Percentiles rank a stretch among this genome's conserved stretches.
phyloP scores from a whole-genome alignment of 2,888 invertebrate genomes.

The Brenthis hecate region DNA sequence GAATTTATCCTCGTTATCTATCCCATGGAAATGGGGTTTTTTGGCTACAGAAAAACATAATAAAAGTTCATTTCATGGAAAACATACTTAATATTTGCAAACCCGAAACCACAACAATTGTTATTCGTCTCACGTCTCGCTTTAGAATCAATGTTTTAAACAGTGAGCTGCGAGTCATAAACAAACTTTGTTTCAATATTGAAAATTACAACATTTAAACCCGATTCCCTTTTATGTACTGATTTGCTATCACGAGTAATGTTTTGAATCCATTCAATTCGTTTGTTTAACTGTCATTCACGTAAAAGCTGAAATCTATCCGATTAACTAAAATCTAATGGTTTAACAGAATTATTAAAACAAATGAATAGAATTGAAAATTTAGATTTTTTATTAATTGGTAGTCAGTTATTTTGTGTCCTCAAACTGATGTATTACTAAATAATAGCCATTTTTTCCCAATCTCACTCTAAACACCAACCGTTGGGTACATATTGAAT shows the following conservation, averaged over 20 bases:
- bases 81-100: constrained; percentile 7
- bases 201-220: constrained; percentile 12
- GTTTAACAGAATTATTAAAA: constrained; percentile 4
- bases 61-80: constrained; percentile 5
- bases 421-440: no score
- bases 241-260: neutral
- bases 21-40: neutral
- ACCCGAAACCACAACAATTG: constrained; percentile 23
- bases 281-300: neutral
- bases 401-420: no score
- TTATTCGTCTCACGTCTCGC: constrained; percentile 31
- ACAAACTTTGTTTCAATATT: constrained; percentile 20
- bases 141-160: constrained; percentile 28
- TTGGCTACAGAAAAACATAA: neutral
- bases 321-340: neutral
- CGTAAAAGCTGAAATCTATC: constrained; percentile 1
- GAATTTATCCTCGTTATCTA: neutral
- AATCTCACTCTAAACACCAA: no score
- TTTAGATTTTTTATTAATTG: neutral
- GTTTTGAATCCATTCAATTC: neutral
- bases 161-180: constrained; percentile 27
- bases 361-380: neutral
- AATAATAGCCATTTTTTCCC: no score
- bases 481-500: no score
- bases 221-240: constrained; percentile 1